Conservation (phyloP, 2,797 vertebrate genomes). For the Diplodus puntazzo region DNA sequence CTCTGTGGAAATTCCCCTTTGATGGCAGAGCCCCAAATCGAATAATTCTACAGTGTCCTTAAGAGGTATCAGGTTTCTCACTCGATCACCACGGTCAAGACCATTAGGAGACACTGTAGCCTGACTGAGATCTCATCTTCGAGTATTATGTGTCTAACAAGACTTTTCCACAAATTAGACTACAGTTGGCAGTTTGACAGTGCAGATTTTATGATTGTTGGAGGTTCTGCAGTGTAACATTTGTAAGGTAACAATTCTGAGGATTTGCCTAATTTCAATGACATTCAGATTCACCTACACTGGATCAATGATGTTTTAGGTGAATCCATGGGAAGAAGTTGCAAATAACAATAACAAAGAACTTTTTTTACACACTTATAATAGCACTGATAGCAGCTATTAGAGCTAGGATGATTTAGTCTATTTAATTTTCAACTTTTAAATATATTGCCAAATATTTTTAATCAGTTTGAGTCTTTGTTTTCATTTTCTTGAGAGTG, state of each 20-base stretch:
- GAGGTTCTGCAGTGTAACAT: background rate
- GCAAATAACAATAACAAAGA: slow-evolving; percentile 1
- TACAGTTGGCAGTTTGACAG: slow-evolving; percentile 15
- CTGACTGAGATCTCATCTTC: slow-evolving; percentile 52
- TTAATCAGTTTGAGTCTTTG: too few relatives aligned
- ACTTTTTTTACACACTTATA: background rate
- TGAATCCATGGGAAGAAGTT: background rate
- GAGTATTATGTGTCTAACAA: slow-evolving; percentile 15
- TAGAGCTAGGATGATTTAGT: too few relatives aligned
- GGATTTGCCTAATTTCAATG: slow-evolving; percentile 10
- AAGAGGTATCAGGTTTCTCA: slow-evolving; percentile 66
- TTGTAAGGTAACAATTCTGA: slow-evolving; percentile 9
- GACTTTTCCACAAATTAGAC: background rate
- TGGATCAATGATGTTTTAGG: background rate
- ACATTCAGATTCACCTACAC: slow-evolving; percentile 30
- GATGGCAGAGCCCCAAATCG: slow-evolving; percentile 69
- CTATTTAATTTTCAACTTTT: too few relatives aligned
- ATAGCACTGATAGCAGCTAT: too few relatives aligned
- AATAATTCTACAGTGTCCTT: slow-evolving; percentile 70
- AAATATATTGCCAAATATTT: too few relatives aligned
- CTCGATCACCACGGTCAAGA: slow-evolving; percentile 59
- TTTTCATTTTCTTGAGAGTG: too few relatives aligned
- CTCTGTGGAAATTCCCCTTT: slow-evolving; percentile 75
- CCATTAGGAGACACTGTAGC: slow-evolving; percentile 51
- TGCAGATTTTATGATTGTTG: background rate